Base-by-base conservation (phyloP, 2,888 invertebrate species). In the Pinctada fucata region DNA sequence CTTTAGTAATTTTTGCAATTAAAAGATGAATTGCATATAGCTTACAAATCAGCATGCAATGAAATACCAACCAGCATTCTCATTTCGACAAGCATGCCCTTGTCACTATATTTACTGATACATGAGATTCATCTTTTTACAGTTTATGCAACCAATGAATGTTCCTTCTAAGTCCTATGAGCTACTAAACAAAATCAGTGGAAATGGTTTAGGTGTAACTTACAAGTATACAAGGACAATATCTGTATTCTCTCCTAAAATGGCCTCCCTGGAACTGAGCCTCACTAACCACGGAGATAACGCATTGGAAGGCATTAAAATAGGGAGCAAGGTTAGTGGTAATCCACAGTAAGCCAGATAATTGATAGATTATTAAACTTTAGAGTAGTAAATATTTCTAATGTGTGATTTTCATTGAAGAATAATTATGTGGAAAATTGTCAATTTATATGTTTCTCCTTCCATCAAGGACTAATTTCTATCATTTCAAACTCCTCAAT, bases 181-280 rank as follows among this genome's bases (percentile, higher is more conserved):
- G 79, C 86, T 93, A 72, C 76, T 93, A 81, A 92, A 92, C 84
- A 84, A 88, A 58, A 90, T 92, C 79, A 86, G 87, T 4, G 91
- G 91, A n/a, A 89, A 87, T 75, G 94, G 95, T 93, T 84, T 94
- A 52, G 87, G 91, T 76, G 90, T 93, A 49, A 84, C 87, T 2
- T 93, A 93, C 83, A 92, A 64, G 75, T 92, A 91, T 83, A 91
- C 91, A 0, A 82, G 92, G 50, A 91, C 91, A 31, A 88, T 92
- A 66, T 92, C 91, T 68, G 86, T 98, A 74, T 96, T 95, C 93
- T 97, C 97, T 6, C 94, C 95, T 3, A 94, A 94, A 83, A 97
- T 98, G 97, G 95, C 95, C 79, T 96, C 96, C 45, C 93, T 98
- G 10, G 96, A 97, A 91, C 91, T 98, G 79, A 93, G 94, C 49